Percentiles rank a stretch among this genome's conserved stretches.
Conservation (phyloP, 2,888 invertebrate genomes). For the Carpatolechia fugitivella region DNA sequence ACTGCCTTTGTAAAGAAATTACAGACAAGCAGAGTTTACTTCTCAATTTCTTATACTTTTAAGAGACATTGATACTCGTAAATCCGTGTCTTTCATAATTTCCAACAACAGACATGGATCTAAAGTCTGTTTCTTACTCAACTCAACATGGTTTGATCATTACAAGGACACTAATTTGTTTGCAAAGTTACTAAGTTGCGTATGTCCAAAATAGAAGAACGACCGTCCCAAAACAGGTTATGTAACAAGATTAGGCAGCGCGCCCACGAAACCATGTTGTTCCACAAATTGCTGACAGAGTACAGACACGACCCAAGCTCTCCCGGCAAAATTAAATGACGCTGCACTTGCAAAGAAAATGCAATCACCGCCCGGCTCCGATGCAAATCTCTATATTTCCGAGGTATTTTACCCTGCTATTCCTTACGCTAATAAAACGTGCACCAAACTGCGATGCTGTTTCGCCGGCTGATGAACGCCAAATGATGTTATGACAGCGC, state of each 20-base stretch:
- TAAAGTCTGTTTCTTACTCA: too few species aligned
- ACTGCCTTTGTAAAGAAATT: too few species aligned
- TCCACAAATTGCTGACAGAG: constrained; percentile 34
- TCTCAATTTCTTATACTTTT: too few species aligned
- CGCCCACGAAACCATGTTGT: constrained; percentile 14
- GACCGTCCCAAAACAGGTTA: neutral
- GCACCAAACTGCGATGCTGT: constrained; percentile 76
- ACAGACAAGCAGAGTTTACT: too few species aligned
- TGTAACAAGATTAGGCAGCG: constrained; percentile 3
- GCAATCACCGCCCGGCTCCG: constrained; percentile 72
- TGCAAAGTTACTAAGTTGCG: too few species aligned
- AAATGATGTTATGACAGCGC: constrained; percentile 78
- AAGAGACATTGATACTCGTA: too few species aligned
- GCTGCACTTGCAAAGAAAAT: constrained; percentile 74
- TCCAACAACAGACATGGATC: too few species aligned
- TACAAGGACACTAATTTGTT: too few species aligned
- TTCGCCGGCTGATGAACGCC: constrained; percentile 76
- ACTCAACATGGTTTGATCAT: too few species aligned
- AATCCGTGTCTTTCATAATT: too few species aligned
- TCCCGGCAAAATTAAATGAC: constrained; percentile 70
- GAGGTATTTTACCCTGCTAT: constrained; percentile 73
- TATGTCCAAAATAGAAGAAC: constrained; percentile 8
- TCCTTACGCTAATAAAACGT: constrained; percentile 79
- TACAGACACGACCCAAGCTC: constrained; percentile 43
- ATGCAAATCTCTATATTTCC: constrained; percentile 77